Evolutionary conservation across 2,888 invertebrate genomes (phyloP).

Genomic region (Polylopha cassiicola): DNA sequence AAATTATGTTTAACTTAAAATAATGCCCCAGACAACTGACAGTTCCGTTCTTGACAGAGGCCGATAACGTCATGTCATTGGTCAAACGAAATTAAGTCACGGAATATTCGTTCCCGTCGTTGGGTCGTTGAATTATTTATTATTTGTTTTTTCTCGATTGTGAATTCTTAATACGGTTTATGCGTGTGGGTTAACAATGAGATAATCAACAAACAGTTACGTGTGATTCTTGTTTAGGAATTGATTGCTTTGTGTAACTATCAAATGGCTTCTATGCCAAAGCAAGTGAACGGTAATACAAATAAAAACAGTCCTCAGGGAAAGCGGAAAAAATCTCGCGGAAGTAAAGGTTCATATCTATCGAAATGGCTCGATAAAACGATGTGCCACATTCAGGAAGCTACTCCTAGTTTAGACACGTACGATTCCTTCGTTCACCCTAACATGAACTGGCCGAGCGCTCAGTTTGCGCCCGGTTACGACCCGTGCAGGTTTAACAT

Average conservation of each 20-base stretch:
- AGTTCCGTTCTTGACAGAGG: no score
- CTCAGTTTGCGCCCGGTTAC: constrained; percentile 61
- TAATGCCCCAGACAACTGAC: no score
- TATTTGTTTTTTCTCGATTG: constrained; percentile 17
- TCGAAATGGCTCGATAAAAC: constrained; percentile 74
- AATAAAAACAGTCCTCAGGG: constrained; percentile 61
- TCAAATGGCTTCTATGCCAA: constrained; percentile 66
- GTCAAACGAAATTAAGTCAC: constrained; percentile 18
- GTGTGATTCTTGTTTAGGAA: constrained; percentile 18
- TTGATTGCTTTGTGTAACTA: constrained; percentile 14
- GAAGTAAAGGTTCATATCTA: constrained; percentile 60
- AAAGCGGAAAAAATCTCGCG: constrained; percentile 71
- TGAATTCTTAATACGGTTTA: constrained; percentile 17
- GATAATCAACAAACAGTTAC: constrained; percentile 19
- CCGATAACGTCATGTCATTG: constrained; percentile 4
- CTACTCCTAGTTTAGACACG: constrained; percentile 57
- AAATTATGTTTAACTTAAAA: no score
- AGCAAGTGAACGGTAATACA: constrained; percentile 62
- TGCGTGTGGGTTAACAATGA: constrained; percentile 19
- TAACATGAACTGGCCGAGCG: constrained; percentile 49
- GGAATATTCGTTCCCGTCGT: constrained; percentile 9
- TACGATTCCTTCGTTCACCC: constrained; percentile 54
- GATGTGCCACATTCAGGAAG: constrained; percentile 61
- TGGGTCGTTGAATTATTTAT: constrained; percentile 20
- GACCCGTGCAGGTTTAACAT: constrained; percentile 72